These are phyloP conservation scores for Paragorgia papillata DNA, from an alignment of 92 coral and sea anemone genomes.

Conservation along the genomic window DNA sequence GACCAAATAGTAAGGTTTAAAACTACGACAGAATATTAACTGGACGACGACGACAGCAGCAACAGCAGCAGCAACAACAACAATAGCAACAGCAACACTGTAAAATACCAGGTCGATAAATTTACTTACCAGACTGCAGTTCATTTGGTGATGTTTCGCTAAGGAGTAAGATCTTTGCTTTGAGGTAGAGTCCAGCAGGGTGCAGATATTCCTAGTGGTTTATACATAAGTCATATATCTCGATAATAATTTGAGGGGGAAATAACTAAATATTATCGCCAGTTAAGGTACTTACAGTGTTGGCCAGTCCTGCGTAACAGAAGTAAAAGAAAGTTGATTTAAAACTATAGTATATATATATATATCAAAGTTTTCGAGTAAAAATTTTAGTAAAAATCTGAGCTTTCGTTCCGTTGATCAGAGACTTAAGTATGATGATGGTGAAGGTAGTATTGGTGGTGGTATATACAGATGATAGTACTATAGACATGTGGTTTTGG, in stretches of 20 bases:
- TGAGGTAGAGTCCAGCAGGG: conserved; percentile 95
- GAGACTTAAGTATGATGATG: no score
- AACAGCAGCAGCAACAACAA: neutral
- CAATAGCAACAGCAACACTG: neutral
- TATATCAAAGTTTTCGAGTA: no score
- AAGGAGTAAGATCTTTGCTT: conserved; percentile 77
- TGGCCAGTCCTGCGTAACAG: conserved; percentile 83
- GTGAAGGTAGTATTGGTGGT: no score
- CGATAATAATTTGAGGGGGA: neutral
- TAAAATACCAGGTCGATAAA: neutral
- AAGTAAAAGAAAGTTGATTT: neutral
- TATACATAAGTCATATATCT: neutral
- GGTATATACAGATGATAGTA: no score
- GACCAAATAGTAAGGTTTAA: neutral
- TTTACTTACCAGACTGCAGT: conserved; percentile 70
- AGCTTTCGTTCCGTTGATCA: no score
- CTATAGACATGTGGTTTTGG: no score
- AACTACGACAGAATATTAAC: neutral
- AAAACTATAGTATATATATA: no score
- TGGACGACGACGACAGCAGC: neutral
- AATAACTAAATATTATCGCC: neutral
- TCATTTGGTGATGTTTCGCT: conserved; percentile 65
- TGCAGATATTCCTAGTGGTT: conserved; percentile 75
- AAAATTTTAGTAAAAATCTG: no score
- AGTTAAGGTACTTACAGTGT: conserved; percentile 78